phyloP scores from a whole-genome alignment of 2,888 invertebrate species.

The Dasypolia templi region DNA sequence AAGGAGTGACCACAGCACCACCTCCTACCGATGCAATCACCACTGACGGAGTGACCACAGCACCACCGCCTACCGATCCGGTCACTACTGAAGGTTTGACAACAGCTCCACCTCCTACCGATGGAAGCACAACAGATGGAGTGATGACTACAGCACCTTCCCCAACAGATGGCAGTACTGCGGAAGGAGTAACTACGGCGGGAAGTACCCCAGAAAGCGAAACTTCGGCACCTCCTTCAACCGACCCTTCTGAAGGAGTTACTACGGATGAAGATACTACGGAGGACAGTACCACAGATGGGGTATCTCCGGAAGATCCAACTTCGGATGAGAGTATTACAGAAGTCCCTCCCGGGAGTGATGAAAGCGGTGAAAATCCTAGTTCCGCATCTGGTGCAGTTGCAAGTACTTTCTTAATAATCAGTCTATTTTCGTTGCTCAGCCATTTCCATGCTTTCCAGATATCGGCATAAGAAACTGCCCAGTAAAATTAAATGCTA shows the following conservation, averaged over 20 bases:
- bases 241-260: not conserved
- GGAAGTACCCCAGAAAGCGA: too few relatives aligned
- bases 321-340: not conserved
- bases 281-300: not conserved
- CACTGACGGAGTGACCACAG: not conserved
- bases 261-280: not conserved
- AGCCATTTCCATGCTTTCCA: slow-evolving; percentile 74
- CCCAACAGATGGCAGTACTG: not conserved
- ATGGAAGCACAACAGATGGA: not conserved
- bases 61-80: not conserved
- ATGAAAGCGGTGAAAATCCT: slow-evolving; percentile 30
- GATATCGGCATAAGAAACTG: slow-evolving; percentile 72
- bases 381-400: slow-evolving; percentile 77
- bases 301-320: not conserved
- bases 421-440: slow-evolving; percentile 75
- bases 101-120: not conserved
- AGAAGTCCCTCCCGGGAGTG: not conserved
- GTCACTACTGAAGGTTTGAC: not conserved
- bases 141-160: not conserved
- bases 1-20: not conserved
- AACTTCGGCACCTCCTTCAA: too few relatives aligned
- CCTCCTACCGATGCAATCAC: not conserved
- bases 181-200: not conserved
- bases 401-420: slow-evolving; percentile 79
- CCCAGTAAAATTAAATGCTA: slow-evolving; percentile 44